Percentiles rank a stretch among this genome's conserved stretches.
Conservation (phyloP, 1,140 invertebrate species). For the Drosophila fuyamai region DNA sequence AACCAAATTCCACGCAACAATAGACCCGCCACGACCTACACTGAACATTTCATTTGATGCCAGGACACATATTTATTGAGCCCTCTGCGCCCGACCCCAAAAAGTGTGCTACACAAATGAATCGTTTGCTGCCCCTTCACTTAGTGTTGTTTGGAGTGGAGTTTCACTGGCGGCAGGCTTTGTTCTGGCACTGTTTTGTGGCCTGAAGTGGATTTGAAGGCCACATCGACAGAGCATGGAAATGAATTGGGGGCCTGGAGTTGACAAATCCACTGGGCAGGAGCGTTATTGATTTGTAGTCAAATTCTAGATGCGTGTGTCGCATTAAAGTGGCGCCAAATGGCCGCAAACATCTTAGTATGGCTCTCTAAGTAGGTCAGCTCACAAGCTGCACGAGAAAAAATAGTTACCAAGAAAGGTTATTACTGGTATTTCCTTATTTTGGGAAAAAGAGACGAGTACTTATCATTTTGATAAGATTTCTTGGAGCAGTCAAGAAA, state of each 20-base stretch:
- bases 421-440: too few relatives aligned
- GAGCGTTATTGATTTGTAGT: conserved; percentile 68
- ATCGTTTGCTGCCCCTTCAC: conserved; percentile 19
- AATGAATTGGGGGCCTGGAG: conserved; percentile 8
- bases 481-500: too few relatives aligned
- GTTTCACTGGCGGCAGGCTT: conserved; percentile 7
- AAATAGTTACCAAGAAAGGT: background rate
- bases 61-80: conserved; percentile 51
- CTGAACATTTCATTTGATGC: conserved; percentile 70
- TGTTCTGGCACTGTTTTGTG: conserved; percentile 32
- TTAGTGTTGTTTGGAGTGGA: conserved; percentile 13
- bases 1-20: conserved; percentile 63
- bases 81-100: conserved; percentile 13
- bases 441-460: too few relatives aligned
- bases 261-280: conserved; percentile 18
- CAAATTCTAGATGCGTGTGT: conserved; percentile 59
- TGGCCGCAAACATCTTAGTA: conserved; percentile 30
- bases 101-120: conserved; percentile 33
- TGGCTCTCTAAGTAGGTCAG: conserved; percentile 36
- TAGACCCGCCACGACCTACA: conserved; percentile 55
- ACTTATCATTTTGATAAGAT: too few relatives aligned
- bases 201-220: conserved; percentile 65
- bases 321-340: conserved; percentile 38
- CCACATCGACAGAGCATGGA: conserved; percentile 55
- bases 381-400: background rate